Evolutionary conservation across 2,888 invertebrate species (phyloP).

Genomic region (Ennomos fuscantarius): DNA sequence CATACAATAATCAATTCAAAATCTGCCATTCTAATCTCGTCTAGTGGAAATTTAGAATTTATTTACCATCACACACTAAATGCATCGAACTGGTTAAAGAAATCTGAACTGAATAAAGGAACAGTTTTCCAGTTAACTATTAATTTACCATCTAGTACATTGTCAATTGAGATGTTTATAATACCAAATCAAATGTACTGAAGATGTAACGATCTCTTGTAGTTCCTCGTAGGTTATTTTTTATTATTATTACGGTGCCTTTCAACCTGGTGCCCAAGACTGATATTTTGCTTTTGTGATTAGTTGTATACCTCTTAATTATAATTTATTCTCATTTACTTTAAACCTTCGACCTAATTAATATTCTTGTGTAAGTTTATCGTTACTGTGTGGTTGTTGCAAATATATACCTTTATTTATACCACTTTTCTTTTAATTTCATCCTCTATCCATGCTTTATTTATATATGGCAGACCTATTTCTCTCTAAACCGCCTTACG

Average conservation of each 20-base stretch:
- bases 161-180: constrained; percentile 54
- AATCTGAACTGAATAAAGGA: no score
- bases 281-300: constrained; percentile 68
- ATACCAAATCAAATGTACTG: constrained; percentile 26
- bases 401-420: constrained; percentile 84
- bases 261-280: constrained; percentile 63
- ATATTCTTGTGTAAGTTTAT: constrained; percentile 71
- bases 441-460: constrained; percentile 81
- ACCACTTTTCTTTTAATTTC: constrained; percentile 83
- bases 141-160: neutral
- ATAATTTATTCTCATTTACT: constrained; percentile 68
- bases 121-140: neutral
- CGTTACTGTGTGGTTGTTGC: constrained; percentile 84
- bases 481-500: constrained; percentile 70
- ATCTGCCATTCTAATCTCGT: no score
- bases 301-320: constrained; percentile 61
- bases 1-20: no score
- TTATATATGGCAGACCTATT: constrained; percentile 78
- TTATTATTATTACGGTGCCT: constrained; percentile 42
- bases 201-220: constrained; percentile 68
- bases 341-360: constrained; percentile 52
- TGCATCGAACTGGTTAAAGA: no score
- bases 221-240: constrained; percentile 66
- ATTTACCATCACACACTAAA: no score
- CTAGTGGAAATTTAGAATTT: no score